Conservation (phyloP, 2,797 vertebrate genomes). For the Carcharodon carcharias region DNA sequence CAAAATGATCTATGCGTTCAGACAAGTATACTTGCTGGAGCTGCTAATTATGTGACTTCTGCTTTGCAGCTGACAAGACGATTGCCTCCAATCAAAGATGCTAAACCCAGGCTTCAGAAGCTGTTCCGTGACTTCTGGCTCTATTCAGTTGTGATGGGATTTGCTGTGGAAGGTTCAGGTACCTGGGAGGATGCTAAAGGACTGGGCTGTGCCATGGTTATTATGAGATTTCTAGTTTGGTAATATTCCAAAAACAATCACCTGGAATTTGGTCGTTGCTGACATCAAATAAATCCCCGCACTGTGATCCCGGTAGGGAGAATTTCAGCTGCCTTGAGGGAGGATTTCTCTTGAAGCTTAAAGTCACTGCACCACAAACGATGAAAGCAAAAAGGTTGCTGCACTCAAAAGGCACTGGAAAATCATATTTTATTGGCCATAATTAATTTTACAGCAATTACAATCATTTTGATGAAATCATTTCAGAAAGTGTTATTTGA, state of each 20-base stretch:
- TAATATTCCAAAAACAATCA: not conserved
- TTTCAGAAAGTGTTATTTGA: no score
- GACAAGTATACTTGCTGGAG: not conserved
- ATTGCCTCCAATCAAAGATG: slow-evolving; percentile 85
- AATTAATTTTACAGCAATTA: no score
- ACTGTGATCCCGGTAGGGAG: no score
- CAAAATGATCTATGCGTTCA: not conserved
- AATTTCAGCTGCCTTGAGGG: no score
- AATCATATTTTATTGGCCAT: no score
- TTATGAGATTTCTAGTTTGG: not conserved
- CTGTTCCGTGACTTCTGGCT: slow-evolving; percentile 96
- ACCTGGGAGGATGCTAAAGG: slow-evolving; percentile 36
- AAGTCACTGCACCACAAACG: no score
- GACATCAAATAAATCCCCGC: no score
- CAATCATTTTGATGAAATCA: no score
- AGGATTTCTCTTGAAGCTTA: no score
- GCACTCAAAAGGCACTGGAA: no score
- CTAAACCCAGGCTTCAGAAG: slow-evolving; percentile 87
- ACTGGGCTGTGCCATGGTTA: not conserved
- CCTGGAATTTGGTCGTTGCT: not conserved
- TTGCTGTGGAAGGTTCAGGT: slow-evolving; percentile 95
- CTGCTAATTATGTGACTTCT: not conserved
- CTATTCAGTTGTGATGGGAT: slow-evolving; percentile 94
- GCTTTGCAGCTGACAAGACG: slow-evolving; percentile 73
- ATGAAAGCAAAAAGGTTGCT: no score